A percentile compares a stretch with the other conserved stretches of the same genome.
These are phyloP conservation scores for Magallana nippona DNA, from an alignment of 2,888 invertebrate species.

Conservation along the genomic window DNA sequence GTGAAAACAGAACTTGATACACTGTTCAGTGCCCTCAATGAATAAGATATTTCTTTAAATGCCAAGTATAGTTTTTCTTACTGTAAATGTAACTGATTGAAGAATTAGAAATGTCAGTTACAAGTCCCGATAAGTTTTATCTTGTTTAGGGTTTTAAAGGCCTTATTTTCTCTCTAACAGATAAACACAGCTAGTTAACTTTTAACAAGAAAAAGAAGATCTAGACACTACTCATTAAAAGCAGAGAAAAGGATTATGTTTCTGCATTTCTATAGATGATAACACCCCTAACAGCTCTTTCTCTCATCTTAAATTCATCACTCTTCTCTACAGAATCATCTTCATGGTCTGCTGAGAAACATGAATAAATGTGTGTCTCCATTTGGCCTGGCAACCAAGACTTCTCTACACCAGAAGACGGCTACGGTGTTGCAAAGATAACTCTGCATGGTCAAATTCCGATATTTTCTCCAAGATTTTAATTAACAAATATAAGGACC, in stretches of 20 bases:
- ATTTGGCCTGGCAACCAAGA: too few species aligned
- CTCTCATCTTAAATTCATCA: too few species aligned
- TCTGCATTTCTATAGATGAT: neutral
- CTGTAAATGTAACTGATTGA: neutral
- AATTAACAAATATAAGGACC: too few species aligned
- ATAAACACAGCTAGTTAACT: neutral
- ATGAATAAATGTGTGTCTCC: too few species aligned
- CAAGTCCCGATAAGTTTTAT: neutral
- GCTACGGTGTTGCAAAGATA: too few species aligned
- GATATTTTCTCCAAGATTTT: too few species aligned
- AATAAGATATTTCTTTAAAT: neutral
- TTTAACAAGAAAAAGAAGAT: neutral
- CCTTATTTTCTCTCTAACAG: neutral
- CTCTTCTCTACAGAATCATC: neutral
- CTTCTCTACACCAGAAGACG: too few species aligned
- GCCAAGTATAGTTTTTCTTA: neutral
- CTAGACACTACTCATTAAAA: neutral
- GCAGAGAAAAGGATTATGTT: neutral
- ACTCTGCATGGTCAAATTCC: too few species aligned
- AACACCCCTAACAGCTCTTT: neutral
- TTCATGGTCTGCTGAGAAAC: neutral
- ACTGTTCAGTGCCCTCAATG: neutral
- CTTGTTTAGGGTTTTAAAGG: neutral
- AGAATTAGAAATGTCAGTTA: neutral
- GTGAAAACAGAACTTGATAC: slow-evolving; percentile 3